Evolutionary conservation across 2,113 vertebrate species (phyloP), one percentile per base, ranked within the genome.

Genomic region (Piaya cayana): DNA sequence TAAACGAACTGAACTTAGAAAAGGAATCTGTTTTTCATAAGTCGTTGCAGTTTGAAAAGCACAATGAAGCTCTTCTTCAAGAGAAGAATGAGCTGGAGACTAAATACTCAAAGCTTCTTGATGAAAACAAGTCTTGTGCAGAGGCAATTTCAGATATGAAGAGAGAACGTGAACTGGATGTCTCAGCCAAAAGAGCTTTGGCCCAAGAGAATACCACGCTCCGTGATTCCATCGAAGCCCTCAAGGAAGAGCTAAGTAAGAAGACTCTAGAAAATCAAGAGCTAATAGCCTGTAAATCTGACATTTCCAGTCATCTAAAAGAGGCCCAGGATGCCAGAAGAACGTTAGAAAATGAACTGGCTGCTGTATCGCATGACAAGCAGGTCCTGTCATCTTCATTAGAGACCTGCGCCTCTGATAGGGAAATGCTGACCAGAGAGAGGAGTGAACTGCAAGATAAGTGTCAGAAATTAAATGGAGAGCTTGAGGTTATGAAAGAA

Each of bases 51-150:
- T 74, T 97, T 9, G 98, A 98, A 90, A 98, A 97, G 89, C 94
- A 97, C 42, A 96, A 98, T 6, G 97, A 98, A 65, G 90, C 67
- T 32, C 76, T 99, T 64, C 82, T 98, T 45, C 98, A 98, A 86
- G 98, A 99, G 81, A 99, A 98, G 76, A 96, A 97, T 37, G 84
- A 89, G 8, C 81, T 99, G 63, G 98, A 99, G 90, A 96, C 93
- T 27, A 97, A 95, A 5, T 92, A 98, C 7, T 95, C 96, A 21
- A 97, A 98, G 86, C 98, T 99, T 59, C 97, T 98, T 17, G 96
- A 96, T 39, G 98, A 98, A 76, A 98, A 95, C 75, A 96, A 98
- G 37, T 92, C 78, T 72, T 96, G 98, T 82, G 69, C 95, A 75
- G 97, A 95, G 25, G 96, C 97, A n/a, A 43, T 98, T 17, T 97